These are phyloP conservation scores for Cecropterus lyciades DNA, from an alignment of 1,140 invertebrate genomes.

Conservation along the genomic window DNA sequence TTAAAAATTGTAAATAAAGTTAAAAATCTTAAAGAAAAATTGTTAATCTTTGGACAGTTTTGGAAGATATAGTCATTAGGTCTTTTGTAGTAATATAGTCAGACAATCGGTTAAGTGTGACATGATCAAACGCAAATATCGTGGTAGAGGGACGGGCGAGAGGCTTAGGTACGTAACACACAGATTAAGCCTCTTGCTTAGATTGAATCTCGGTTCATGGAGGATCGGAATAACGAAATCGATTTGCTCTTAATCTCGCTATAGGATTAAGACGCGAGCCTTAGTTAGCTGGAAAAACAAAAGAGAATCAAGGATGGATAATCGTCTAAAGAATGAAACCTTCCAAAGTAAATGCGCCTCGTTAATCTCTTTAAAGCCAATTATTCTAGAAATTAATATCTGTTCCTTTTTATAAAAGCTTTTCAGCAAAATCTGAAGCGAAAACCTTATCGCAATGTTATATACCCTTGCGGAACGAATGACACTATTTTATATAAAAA, in stretches of 20 bases:
- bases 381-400: slow-evolving; percentile 49
- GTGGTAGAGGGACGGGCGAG: slow-evolving; percentile 53
- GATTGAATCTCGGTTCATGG: slow-evolving; percentile 59
- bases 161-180: slow-evolving; percentile 57
- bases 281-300: slow-evolving; percentile 63
- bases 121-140: slow-evolving; percentile 57
- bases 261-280: slow-evolving; percentile 52
- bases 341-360: slow-evolving; percentile 41
- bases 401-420: slow-evolving; percentile 24
- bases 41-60: too few species aligned
- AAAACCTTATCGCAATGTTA: slow-evolving; percentile 21
- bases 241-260: slow-evolving; percentile 61
- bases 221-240: slow-evolving; percentile 58
- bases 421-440: slow-evolving; percentile 13
- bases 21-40: too few species aligned
- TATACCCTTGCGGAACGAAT: slow-evolving; percentile 14
- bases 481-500: not conserved
- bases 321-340: slow-evolving; percentile 46
- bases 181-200: slow-evolving; percentile 57
- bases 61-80: too few species aligned
- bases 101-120: slow-evolving; percentile 34
- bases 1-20: too few species aligned
- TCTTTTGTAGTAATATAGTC: not conserved
- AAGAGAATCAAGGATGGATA: slow-evolving; percentile 51
- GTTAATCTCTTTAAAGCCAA: slow-evolving; percentile 49